Percentiles rank a stretch among this genome's conserved stretches.
phyloP scores from a whole-genome alignment of 2,797 vertebrate genomes.

The Linurgus olivaceus region DNA sequence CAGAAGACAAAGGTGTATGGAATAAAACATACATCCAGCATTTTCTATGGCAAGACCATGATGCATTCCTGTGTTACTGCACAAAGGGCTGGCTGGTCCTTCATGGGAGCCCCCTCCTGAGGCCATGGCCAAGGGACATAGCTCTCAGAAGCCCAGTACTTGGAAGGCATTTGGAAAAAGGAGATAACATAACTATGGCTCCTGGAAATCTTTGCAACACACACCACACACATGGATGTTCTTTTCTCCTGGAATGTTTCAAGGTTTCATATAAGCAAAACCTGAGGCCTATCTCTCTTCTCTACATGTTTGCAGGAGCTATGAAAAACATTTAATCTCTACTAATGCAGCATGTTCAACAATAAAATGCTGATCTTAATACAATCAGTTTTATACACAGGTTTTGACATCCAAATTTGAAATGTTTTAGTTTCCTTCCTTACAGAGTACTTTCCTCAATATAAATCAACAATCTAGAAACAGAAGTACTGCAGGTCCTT shows the following conservation, averaged over 20 bases:
- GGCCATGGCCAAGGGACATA: neutral
- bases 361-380: neutral
- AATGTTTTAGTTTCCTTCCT: neutral
- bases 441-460: neutral
- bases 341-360: neutral
- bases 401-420: neutral
- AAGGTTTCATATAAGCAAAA: neutral
- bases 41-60: neutral
- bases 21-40: neutral
- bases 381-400: neutral
- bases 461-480: neutral
- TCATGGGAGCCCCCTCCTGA: neutral
- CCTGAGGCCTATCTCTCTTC: neutral
- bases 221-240: fast-evolving
- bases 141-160: neutral
- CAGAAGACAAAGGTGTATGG: neutral
- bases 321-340: neutral
- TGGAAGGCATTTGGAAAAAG: neutral
- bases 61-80: too few species aligned
- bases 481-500: neutral
- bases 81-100: neutral
- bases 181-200: neutral
- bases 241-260: neutral
- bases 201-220: neutral
- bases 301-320: neutral